Base-by-base conservation (phyloP, 2,888 invertebrate species). In the Synergus laeviventris region DNA sequence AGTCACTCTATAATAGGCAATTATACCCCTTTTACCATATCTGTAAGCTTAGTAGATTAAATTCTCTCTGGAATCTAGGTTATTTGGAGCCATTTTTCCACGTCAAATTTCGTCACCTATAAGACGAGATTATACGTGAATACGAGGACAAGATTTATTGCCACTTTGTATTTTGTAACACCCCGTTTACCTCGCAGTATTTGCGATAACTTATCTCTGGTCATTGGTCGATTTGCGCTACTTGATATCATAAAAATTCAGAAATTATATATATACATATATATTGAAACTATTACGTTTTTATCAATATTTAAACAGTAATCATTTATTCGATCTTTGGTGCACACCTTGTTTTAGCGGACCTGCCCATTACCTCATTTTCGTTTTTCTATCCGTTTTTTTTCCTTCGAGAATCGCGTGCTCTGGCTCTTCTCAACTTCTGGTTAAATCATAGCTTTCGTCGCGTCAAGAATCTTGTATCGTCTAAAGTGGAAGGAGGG, bases 291-390 rank as follows among this genome's bases (percentile, higher is more conserved):
- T n/a, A n/a, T n/a, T n/a, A n/a, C n/a, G n/a, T n/a, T n/a, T n/a
- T n/a, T n/a, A n/a, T n/a, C n/a, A n/a, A n/a, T n/a, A n/a, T n/a
- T n/a, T n/a, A n/a, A n/a, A n/a, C n/a, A n/a, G n/a, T n/a, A n/a
- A n/a, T n/a, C n/a, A n/a, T n/a, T n/a, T n/a, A 5, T 5, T n/a
- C 54, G 24, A 75, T 66, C 64, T 64, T 31, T 73, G 75, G 62
- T 59, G 45, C 56, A 62, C 62, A 75, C 64, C 36, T 75, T 64
- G 75, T 75, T 75, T 75, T 12, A 64, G n/a, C 54, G 56, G 24
- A 21, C 66, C 59, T 75, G 38, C 49, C 75, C 64, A 75, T 75
- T 75, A 75, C 54, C 64, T 75, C 45, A 16, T 56, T 56, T 54
- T 62, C 54, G 45, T 12, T 18, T 62, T 62, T 62, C n/a, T 62